Evolutionary conservation across 2,888 invertebrate species (phyloP).

Genomic region (Acanthococcus lagerstroemiae): DNA sequence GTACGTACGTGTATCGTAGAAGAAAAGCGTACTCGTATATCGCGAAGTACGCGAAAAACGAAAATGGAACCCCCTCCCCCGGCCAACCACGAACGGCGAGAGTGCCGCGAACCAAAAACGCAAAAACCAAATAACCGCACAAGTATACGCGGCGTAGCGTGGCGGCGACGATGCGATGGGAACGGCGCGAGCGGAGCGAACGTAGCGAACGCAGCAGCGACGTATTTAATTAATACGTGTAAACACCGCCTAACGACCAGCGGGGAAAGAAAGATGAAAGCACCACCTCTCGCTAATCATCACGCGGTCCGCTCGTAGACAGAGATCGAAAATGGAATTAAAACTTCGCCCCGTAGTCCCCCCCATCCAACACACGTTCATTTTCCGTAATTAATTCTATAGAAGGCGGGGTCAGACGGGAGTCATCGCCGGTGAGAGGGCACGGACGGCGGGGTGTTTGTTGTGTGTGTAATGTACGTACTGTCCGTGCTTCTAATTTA

Average conservation of each 20-base stretch:
- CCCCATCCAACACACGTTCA: constrained; percentile 17
- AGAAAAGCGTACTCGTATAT: no score
- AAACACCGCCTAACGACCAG: constrained; percentile 18
- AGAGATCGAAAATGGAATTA: constrained; percentile 32
- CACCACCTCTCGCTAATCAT: constrained; percentile 22
- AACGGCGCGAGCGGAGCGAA: not conserved
- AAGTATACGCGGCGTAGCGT: no score
- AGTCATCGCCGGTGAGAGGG: not conserved
- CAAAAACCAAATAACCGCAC: no score
- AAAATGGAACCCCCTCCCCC: no score
- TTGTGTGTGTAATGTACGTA: constrained; percentile 24
- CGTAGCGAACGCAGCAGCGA: not conserved
- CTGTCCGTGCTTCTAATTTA: constrained; percentile 29
- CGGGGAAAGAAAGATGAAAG: constrained; percentile 6
- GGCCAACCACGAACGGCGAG: no score
- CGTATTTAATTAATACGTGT: constrained; percentile 10
- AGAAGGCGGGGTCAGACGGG: constrained; percentile 6
- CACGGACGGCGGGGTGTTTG: not conserved
- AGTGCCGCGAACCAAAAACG: no score
- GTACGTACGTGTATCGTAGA: no score
- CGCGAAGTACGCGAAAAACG: no score
- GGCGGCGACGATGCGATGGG: no score
- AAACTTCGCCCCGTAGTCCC: constrained; percentile 13
- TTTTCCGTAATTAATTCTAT: constrained; percentile 32
- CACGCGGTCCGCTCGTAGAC: constrained; percentile 18